These are phyloP conservation scores for Desmophyllum pertusum DNA, from an alignment of 92 coral and sea anemone genomes.

Conservation along the genomic window DNA sequence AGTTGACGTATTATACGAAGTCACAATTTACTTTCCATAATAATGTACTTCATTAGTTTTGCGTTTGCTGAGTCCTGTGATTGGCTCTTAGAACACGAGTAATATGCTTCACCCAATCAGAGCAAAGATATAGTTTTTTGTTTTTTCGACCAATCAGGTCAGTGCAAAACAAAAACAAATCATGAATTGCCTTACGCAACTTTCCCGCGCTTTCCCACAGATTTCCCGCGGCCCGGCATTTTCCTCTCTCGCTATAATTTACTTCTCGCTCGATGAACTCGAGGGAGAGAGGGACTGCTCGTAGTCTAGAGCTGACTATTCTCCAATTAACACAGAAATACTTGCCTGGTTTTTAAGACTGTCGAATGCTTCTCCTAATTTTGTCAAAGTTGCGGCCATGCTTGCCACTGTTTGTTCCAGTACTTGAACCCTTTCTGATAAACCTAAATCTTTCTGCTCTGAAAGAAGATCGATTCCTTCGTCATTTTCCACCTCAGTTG, in stretches of 20 bases:
- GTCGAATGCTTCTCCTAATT: conserved; percentile 31
- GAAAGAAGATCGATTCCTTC: not conserved
- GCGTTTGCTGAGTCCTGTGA: too few species aligned
- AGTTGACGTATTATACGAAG: not conserved
- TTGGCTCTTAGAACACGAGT: not conserved
- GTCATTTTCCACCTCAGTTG: not conserved
- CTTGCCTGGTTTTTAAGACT: conserved; percentile 44
- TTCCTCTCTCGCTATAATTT: too few species aligned
- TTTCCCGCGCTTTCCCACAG: not conserved
- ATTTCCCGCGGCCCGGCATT: too few species aligned
- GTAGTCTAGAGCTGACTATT: too few species aligned
- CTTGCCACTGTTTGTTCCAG: conserved; percentile 39
- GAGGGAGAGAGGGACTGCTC: too few species aligned
- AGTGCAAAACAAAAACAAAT: not conserved
- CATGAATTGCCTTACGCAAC: not conserved
- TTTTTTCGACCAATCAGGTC: not conserved
- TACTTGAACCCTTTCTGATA: conserved; percentile 36
- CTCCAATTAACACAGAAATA: not conserved
- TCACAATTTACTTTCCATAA: not conserved
- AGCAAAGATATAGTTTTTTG: not conserved
- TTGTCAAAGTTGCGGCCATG: conserved; percentile 26
- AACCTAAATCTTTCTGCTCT: not conserved
- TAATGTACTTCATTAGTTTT: not conserved
- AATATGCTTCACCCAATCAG: not conserved
- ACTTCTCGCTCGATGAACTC: too few species aligned